Conservation (phyloP, 2,113 vertebrate genomes). For the Empidonax alnorum region DNA sequence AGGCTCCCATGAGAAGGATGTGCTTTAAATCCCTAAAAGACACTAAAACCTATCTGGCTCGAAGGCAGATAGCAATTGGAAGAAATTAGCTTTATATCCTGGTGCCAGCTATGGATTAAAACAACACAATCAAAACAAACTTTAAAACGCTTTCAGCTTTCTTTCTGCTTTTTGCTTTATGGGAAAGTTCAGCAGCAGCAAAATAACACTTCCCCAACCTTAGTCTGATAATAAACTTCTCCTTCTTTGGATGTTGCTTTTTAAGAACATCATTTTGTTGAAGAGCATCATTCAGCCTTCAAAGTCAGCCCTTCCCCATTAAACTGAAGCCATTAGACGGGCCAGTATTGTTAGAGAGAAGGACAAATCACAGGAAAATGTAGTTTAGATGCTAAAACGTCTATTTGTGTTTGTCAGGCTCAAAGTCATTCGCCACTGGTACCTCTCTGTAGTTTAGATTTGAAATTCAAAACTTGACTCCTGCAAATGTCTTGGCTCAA, state of each 20-base stretch:
- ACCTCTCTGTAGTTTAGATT: not conserved
- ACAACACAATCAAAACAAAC: not conserved
- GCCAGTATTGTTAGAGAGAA: not conserved
- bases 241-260: not conserved
- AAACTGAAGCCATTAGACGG: not conserved
- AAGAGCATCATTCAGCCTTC: not conserved
- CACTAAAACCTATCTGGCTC: not conserved
- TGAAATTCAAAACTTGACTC: conserved; percentile 43
- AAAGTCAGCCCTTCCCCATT: not conserved
- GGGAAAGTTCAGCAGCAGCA: not conserved
- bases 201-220: not conserved
- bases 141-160: not conserved
- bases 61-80: conserved; percentile 18
- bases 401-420: conserved; percentile 3
- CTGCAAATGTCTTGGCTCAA: conserved; percentile 42
- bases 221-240: not conserved
- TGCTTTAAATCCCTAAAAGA: conserved; percentile 16
- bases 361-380: not conserved
- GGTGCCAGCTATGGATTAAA: conserved; percentile 16
- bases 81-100: conserved; percentile 43
- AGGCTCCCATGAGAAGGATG: not conserved
- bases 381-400: conserved; percentile 10
- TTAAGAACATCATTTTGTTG: not conserved
- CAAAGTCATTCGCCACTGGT: not conserved
- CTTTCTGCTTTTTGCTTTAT: not conserved